Conservation (phyloP, 1,140 invertebrate genomes). For the Temnothorax longispinosus region DNA sequence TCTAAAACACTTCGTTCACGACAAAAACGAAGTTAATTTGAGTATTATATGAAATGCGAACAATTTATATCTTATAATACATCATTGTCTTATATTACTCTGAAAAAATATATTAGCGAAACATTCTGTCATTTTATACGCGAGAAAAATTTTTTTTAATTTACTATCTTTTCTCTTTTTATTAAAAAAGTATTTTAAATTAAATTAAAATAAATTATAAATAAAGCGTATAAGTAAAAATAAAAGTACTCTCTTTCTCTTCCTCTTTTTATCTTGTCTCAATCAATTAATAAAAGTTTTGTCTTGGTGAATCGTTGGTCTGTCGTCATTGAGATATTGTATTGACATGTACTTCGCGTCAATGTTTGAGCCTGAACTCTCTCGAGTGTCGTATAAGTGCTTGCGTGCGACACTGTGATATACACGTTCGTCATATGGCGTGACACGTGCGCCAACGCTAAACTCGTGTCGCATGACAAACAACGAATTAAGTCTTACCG, state of each 20-base stretch:
- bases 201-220: background rate
- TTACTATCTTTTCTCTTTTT: background rate
- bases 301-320: background rate
- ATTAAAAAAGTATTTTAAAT: conserved; percentile 10
- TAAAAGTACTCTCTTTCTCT: background rate
- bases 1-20: background rate
- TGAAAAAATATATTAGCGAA: background rate
- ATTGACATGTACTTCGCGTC: conserved; percentile 35
- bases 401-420: conserved; percentile 74
- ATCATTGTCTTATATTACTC: background rate
- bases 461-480: conserved; percentile 78
- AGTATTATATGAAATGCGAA: background rate
- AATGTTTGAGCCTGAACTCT: conserved; percentile 64
- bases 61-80: background rate
- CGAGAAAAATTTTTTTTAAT: background rate
- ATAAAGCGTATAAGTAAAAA: background rate
- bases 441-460: conserved; percentile 79
- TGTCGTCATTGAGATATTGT: conserved; percentile 40
- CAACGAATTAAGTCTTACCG: conserved; percentile 79
- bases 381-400: conserved; percentile 72
- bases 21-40: background rate
- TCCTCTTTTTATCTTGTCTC: background rate
- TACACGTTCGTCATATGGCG: conserved; percentile 79
- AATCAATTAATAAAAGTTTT: conserved; percentile 18
- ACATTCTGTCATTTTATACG: background rate